phyloP scores from a whole-genome alignment of 37 sponge, comb jelly and placozoan species.

The Cliona cf. orientalis region DNA sequence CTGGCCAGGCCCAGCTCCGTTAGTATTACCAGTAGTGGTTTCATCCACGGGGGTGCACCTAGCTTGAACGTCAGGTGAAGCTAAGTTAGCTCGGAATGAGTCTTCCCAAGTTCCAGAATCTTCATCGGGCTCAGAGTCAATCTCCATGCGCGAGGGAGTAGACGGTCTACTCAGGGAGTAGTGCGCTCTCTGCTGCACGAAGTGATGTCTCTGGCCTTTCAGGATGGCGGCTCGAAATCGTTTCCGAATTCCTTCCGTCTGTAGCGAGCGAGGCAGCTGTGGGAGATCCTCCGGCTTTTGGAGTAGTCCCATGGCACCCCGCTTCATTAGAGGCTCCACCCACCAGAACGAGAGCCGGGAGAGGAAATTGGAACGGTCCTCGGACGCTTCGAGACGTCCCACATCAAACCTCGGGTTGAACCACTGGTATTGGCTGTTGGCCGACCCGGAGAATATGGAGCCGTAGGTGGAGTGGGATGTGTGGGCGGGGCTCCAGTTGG shows the following conservation, averaged over 20 bases:
- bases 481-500: background rate
- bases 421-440: too few species aligned
- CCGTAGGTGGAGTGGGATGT: slow-evolving; percentile 4
- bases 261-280: slow-evolving; percentile 55
- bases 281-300: slow-evolving; percentile 60
- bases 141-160: too few species aligned
- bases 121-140: background rate
- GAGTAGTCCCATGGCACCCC: slow-evolving; percentile 64
- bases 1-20: background rate
- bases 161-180: background rate
- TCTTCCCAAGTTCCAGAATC: slow-evolving; percentile 1
- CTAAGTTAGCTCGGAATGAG: background rate
- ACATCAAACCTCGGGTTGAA: background rate
- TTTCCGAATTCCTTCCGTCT: slow-evolving; percentile 42
- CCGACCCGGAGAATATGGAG: background rate
- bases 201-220: background rate
- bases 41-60: background rate
- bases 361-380: slow-evolving; percentile 70
- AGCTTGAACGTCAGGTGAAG: background rate
- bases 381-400: slow-evolving; percentile 32
- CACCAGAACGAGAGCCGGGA: slow-evolving; percentile 84
- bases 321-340: slow-evolving; percentile 80
- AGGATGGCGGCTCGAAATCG: slow-evolving; percentile 18
- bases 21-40: too few species aligned
- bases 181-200: background rate